These are phyloP conservation scores for Ladona fulva DNA, from an alignment of 1,140 invertebrate species.

Conservation along the genomic window DNA sequence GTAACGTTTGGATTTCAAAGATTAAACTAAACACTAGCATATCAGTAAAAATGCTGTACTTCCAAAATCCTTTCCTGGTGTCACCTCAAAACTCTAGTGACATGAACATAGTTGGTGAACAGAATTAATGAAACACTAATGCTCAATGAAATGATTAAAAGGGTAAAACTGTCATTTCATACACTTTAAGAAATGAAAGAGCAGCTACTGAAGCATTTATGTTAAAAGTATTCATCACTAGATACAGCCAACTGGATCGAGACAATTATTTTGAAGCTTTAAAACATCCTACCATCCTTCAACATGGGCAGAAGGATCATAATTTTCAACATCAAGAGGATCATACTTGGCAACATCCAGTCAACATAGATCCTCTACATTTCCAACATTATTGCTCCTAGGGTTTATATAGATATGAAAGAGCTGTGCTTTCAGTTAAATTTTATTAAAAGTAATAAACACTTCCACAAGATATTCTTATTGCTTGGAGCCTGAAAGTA, in stretches of 20 bases:
- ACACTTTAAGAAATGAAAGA: no score
- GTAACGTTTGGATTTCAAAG: not conserved
- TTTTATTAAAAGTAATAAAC: not conserved
- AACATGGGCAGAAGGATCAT: no score
- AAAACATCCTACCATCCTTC: no score
- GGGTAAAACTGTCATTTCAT: no score
- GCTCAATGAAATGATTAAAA: not conserved
- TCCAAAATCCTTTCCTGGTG: not conserved
- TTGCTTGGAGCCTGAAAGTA: not conserved
- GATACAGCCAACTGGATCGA: no score
- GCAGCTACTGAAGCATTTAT: no score
- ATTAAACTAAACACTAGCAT: not conserved
- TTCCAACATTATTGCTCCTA: no score
- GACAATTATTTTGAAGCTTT: no score
- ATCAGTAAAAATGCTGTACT: not conserved
- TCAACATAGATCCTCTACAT: no score
- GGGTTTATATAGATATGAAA: not conserved
- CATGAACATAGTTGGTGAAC: not conserved
- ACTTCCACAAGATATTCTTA: not conserved
- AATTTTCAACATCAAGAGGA: no score
- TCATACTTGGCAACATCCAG: no score
- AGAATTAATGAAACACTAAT: not conserved
- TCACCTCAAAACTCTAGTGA: not conserved
- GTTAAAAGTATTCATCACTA: no score
- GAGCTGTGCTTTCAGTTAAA: not conserved